Conservation (phyloP, 1,140 invertebrate genomes). For the Caenorhabditis elegans region WBcel235 BX284606.5:7055001-7055500, state of each 20-base stretch:
- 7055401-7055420: neutral
- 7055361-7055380: neutral
- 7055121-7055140: neutral
- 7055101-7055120: neutral
- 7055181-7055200: neutral
- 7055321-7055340: neutral
- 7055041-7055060: slow-evolving; percentile 42
- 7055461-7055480: neutral
- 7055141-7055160: neutral
- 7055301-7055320: neutral
- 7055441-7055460: neutral
- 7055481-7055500: neutral
- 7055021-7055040: slow-evolving; percentile 35
- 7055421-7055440: neutral
- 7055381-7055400: neutral
- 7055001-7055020: no score
- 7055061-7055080: slow-evolving; percentile 42
- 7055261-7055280: neutral
- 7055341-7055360: neutral
- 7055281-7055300: neutral
- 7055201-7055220: neutral
- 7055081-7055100: slow-evolving; percentile 41
- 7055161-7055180: neutral
- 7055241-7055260: neutral
- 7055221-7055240: neutral